phyloP scores from a whole-genome alignment of 2,113 vertebrate species.

The Campylomormyrus tamandua region DNA sequence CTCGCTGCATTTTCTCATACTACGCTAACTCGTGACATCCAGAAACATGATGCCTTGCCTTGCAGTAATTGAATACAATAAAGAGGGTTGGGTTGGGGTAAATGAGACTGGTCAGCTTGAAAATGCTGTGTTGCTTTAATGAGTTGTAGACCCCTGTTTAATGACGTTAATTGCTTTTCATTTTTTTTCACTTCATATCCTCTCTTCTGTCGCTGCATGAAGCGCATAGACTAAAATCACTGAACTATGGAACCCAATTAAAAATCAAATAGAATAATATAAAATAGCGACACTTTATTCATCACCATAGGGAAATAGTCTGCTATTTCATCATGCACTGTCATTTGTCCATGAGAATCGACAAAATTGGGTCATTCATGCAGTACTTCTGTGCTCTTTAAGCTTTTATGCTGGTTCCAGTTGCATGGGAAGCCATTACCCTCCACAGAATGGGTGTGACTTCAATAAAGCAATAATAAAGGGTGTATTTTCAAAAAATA shows the following conservation, averaged over 20 bases:
- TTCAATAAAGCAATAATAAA: background rate
- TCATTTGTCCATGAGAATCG: background rate
- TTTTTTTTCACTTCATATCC: background rate
- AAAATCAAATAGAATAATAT: background rate
- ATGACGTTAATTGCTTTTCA: background rate
- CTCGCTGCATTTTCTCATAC: slow-evolving; percentile 49
- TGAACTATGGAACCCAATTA: background rate
- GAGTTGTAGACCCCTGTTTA: background rate
- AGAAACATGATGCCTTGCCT: slow-evolving; percentile 24
- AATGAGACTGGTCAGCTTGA: slow-evolving; percentile 16
- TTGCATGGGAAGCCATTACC: no score
- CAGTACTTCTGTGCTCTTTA: background rate
- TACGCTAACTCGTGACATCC: slow-evolving; percentile 31
- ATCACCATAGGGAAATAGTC: background rate
- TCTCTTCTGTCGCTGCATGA: background rate
- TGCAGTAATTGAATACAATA: slow-evolving; percentile 37
- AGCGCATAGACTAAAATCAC: background rate
- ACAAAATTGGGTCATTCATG: background rate
- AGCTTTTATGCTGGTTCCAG: background rate
- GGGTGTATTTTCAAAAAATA: background rate
- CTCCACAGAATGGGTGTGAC: background rate
- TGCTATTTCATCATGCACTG: background rate
- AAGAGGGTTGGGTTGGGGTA: slow-evolving; percentile 38
- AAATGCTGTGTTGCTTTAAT: slow-evolving; percentile 6
- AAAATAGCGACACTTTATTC: background rate